Conservation (phyloP, 2,888 invertebrate genomes). For the Phorcus lineatus region DNA sequence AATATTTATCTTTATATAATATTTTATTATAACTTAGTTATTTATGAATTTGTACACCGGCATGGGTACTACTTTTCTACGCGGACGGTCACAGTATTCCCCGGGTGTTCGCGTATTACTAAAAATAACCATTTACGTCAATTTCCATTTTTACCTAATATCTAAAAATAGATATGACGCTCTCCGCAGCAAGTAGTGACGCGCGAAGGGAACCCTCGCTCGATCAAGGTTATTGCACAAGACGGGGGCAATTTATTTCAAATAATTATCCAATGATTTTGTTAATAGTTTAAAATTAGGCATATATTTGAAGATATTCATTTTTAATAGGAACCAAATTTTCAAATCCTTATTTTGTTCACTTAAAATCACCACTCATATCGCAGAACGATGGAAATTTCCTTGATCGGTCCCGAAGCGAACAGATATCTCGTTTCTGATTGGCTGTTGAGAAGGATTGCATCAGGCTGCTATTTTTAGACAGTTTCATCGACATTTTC, state of each 20-base stretch:
- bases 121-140: constrained; percentile 34
- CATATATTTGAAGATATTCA: neutral
- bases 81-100: constrained; percentile 21
- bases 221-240: neutral
- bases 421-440: neutral
- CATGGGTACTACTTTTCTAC: constrained; percentile 22
- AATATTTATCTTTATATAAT: neutral
- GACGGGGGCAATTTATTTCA: neutral
- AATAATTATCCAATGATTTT: neutral
- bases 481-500: neutral
- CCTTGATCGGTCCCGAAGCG: neutral
- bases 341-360: neutral
- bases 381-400: neutral
- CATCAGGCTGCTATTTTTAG: constrained; percentile 22
- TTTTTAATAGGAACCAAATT: neutral
- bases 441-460: constrained; percentile 31
- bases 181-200: constrained; percentile 1
- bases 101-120: constrained; percentile 16
- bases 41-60: neutral
- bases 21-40: neutral
- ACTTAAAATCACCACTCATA: neutral
- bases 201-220: constrained; percentile 1
- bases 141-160: constrained; percentile 18
- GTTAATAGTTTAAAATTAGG: neutral
- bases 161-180: constrained; percentile 2